Base-by-base conservation (phyloP, 1,140 invertebrate genomes). In the Temnothorax curvispinosus region DNA sequence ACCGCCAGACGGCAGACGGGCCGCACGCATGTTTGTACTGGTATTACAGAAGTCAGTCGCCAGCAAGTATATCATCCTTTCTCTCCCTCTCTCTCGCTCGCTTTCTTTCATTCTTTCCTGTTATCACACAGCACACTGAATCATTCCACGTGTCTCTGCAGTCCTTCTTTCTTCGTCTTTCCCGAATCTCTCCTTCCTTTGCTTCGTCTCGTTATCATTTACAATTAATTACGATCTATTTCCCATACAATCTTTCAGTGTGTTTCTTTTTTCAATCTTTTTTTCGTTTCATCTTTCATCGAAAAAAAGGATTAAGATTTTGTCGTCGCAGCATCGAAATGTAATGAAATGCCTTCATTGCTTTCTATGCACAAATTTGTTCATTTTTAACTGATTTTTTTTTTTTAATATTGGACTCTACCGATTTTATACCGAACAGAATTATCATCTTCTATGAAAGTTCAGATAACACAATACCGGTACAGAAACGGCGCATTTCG, bases 41-140 rank as follows among this genome's bases (percentile, higher is more conserved):
- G 94, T 95, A 95, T 95, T 95, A 94, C 94, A 95, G 94, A 27
- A 95, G 93, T 95, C 94, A 95, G 95, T 95, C 95, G 94, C 94
- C 95, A 95, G 94, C 94, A 91, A 95, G 94, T 94, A 94, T 93
- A 94, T 41, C 77, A 94, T 60, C 38, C 41, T 60, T 44, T 84
- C 54, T 72, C 80, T 82, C 77, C 15, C 38, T 67, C 56, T 60
- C 76, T 80, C 67, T 38, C n/a, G 21, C 52, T 69, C 38, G 52
- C 47, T 67, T 35, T 15, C 44, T 69, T 71, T 54, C 93, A 93
- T 94, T 93, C 93, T 94, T 92, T 93, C 94, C 93, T 93, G 76
- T 94, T 94, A 95, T 95, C 94, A 95, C 93, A 95, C 94, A 89
- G 87, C 93, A 93, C 94, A 94, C 93, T 94, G 93, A 87, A 93